Conservation (phyloP, 2,797 vertebrate genomes). For the Microctenopoma lineatum region DNA sequence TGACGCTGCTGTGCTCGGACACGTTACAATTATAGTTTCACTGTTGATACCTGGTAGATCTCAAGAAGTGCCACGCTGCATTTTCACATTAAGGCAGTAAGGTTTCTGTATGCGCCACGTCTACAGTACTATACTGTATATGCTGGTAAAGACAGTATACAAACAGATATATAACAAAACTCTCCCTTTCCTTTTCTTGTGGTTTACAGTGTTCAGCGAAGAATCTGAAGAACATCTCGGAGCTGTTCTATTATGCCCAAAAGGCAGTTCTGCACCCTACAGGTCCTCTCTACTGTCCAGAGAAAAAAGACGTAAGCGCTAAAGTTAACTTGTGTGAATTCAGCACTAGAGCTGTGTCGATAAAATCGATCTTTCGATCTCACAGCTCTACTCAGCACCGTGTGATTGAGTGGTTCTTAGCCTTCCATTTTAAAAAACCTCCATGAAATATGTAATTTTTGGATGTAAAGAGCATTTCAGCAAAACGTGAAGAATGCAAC, state of each 20-base stretch:
- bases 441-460: too few species aligned
- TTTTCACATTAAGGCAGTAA: not conserved
- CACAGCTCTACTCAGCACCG: not conserved
- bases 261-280: conserved; percentile 97
- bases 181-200: conserved; percentile 8
- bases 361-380: too few species aligned
- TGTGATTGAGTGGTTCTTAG: not conserved
- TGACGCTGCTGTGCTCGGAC: not conserved
- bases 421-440: not conserved
- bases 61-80: not conserved
- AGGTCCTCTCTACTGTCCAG: conserved; percentile 95
- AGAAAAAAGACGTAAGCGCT: conserved; percentile 91
- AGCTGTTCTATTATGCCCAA: conserved; percentile 97
- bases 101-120: not conserved
- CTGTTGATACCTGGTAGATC: not conserved
- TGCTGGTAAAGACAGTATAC: not conserved
- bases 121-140: not conserved
- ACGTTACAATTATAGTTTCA: not conserved
- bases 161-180: not conserved
- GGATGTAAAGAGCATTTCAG: not conserved
- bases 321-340: not conserved
- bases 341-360: not conserved
- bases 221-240: conserved; percentile 98
- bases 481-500: not conserved
- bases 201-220: conserved; percentile 94